These are phyloP conservation scores for Muscicapa adusta DNA, from an alignment of 2,113 vertebrate species.

Conservation along the genomic window DNA sequence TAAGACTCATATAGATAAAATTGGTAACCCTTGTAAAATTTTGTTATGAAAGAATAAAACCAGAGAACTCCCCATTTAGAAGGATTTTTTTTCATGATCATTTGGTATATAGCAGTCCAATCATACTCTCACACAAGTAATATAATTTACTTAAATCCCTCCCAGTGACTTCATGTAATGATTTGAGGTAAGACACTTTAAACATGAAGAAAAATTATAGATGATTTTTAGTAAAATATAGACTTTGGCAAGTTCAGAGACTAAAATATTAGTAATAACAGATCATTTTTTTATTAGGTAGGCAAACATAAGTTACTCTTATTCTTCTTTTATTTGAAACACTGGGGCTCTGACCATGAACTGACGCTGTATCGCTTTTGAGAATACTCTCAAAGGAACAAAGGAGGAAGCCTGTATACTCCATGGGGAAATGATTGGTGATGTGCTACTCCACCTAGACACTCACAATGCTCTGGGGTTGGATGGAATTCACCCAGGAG, in stretches of 20 bases:
- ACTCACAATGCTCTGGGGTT: not conserved
- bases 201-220: not conserved
- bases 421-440: not conserved
- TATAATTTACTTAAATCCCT: not conserved
- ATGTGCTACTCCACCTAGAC: not conserved
- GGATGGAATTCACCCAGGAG: not conserved
- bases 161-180: not conserved
- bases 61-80: not conserved
- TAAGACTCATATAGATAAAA: not conserved
- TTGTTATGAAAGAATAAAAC: not conserved
- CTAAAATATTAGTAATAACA: not conserved
- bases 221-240: not conserved
- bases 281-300: not conserved
- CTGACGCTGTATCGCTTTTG: not conserved
- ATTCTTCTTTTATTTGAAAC: not conserved
- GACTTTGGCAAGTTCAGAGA: not conserved
- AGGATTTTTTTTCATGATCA: not conserved
- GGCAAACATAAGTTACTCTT: not conserved
- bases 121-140: not conserved
- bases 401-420: not conserved
- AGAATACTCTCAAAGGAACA: not conserved
- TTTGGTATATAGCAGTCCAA: not conserved
- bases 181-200: not conserved
- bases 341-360: not conserved
- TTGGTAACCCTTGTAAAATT: not conserved